Evolutionary conservation across 2,888 invertebrate species (phyloP), one percentile per base, ranked within the genome.

Genomic region (Andrena bicolor): DNA sequence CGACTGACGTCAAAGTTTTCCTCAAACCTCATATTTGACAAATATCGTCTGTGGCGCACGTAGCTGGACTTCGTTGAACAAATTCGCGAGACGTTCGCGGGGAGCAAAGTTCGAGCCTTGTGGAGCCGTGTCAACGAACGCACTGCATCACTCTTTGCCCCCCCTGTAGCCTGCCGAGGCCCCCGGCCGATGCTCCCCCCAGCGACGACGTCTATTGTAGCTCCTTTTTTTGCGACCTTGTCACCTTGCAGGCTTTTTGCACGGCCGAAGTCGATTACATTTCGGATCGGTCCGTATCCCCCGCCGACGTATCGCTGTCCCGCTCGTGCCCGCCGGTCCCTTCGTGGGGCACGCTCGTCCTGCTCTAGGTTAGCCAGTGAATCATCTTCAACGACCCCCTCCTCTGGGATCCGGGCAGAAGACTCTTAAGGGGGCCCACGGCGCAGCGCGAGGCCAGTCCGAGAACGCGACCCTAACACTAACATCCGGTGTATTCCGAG

Each of bases 401-500:
- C 91, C 86, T 89, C 90, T 78, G 88, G 88, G 88, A 88, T 89
- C 91, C 89, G 90, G 87, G 88, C 92, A 91, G 92, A 93, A 90
- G 92, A 93, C 92, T 93, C 92, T 93, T 93, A 93, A 93, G 93
- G 92, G 92, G 92, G 90, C 92, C 89, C 92, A 89, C 93, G 89
- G 90, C 90, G 91, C 92, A 89, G 90, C 91, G 92, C 92, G 91
- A 91, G 90, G 92, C 93, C 93, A 93, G 93, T 93, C 88, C 91
- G 92, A 93, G 93, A 93, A 93, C 93, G 92, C 92, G 93, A 93
- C 90, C 92, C 93, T 92, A 92, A 93, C 93, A 91, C 90, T 91
- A 91, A 92, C 93, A 91, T 93, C 93, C 93, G 92, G 92, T 91
- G 86, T 91, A 88, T 89, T 90, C 88, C 86, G 88, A 91, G 88